Percentiles rank a stretch among this genome's conserved stretches.
Evolutionary conservation across 2,113 vertebrate species (phyloP).

Genomic region (Motacilla tschutschensis): DNA sequence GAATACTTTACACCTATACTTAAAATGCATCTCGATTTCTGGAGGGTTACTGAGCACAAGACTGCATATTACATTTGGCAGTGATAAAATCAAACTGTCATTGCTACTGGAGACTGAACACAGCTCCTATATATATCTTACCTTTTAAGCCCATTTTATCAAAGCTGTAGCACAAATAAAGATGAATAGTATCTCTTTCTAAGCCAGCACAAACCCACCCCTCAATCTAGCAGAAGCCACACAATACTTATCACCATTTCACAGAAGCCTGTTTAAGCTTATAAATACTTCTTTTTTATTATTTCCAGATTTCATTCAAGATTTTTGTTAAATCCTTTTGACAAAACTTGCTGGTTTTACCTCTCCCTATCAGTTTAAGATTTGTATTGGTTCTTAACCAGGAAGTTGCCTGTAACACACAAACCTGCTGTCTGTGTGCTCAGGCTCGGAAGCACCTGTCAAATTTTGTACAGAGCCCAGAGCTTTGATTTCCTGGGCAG

Average conservation of each 20-base stretch:
- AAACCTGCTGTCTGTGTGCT: conserved; percentile 17
- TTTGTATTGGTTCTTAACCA: background rate
- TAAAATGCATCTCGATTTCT: conserved; percentile 6
- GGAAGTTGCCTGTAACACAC: conserved; percentile 33
- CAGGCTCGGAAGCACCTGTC: background rate
- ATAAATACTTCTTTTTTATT: conserved; percentile 57
- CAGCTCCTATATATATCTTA: conserved; percentile 10
- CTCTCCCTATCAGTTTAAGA: conserved; percentile 50
- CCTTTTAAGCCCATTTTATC: conserved; percentile 32
- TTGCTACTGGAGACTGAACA: conserved; percentile 4
- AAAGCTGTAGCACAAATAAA: conserved; percentile 57
- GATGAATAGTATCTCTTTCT: conserved; percentile 54
- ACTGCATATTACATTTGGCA: background rate
- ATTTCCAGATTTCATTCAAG: conserved; percentile 66
- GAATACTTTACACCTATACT: background rate
- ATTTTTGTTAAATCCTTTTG: conserved; percentile 57
- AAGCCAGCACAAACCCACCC: conserved; percentile 11
- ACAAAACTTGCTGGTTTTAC: conserved; percentile 56
- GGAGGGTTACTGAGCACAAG: background rate
- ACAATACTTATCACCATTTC: conserved; percentile 34
- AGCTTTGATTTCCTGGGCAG: conserved; percentile 6
- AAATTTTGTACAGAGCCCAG: conserved; percentile 14
- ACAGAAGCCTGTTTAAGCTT: conserved; percentile 42
- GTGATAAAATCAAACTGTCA: conserved; percentile 31
- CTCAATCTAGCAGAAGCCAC: conserved; percentile 20